Base-by-base conservation (phyloP, 1,140 invertebrate genomes). In the Magallana angulata region DNA sequence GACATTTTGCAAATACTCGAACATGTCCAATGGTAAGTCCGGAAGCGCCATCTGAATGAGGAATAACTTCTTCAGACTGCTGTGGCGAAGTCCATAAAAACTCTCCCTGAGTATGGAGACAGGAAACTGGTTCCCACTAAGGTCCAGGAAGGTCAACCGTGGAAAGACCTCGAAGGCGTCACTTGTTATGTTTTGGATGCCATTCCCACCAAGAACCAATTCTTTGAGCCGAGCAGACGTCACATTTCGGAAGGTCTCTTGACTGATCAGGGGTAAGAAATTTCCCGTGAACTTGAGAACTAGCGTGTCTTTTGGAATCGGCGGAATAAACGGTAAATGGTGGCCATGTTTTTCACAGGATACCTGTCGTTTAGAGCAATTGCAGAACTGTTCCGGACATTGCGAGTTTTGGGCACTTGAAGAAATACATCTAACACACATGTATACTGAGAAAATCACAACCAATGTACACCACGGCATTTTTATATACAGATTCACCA, bases 21-120 rank as follows among this genome's bases (percentile, higher is more conserved):
- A 85, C 84, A 85, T 64, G n/a, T 85, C 60, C 2, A 16, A 6
- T 14, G 84, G 84, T 8, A 85, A n/a, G 59, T 85, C n/a, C n/a
- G 84, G 16, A 11, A 85, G 60, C 12, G 18, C 36, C 62, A 85
- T 85, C 8, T 68, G 9, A 30, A 57, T 57, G 11, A 85, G 84
- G 48, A 57, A 56, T 48, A 85, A 62, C 56, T 68, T 85, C 18
- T 85, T 18, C 18, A 85, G 11, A 18, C n/a, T 85, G 14, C 48
- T 64, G 11, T 68, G 18, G 8, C 84, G 59, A 9, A 85, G 62
- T 30, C 84, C 84, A 14, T 85, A 14, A 16, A 85, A 85, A 62
- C 59, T 56, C 8, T 68, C 36, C 48, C 57, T 62, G 5, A 85
- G 62, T 9, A 68, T 85, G 8, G 59, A 12, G 24, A 85, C 60